phyloP scores from a whole-genome alignment of 37 sponge, comb jelly and placozoan genomes.

The Ephydatia muelleri region DNA sequence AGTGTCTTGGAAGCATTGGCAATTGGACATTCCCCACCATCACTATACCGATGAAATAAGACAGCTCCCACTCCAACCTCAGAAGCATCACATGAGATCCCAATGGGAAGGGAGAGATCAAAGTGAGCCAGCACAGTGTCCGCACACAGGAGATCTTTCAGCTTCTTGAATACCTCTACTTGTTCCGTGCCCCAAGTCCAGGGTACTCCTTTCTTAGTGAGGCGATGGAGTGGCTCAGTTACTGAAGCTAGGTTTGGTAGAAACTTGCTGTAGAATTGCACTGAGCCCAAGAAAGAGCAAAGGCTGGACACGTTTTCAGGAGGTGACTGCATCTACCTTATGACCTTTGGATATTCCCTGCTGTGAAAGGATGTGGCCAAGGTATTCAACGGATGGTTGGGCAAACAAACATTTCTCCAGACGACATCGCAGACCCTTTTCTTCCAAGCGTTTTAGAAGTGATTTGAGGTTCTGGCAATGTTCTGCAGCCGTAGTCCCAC shows the following conservation, averaged over 20 bases:
- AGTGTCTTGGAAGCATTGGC: constrained; percentile 63
- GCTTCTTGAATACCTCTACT: not conserved
- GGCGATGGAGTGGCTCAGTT: constrained; percentile 14
- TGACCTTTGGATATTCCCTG: not conserved
- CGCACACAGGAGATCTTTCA: constrained; percentile 3
- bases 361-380: constrained; percentile 38
- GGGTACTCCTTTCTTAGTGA: not conserved
- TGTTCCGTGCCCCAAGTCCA: constrained; percentile 27
- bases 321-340: constrained; percentile 32
- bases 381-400: constrained; percentile 22
- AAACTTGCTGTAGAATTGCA: constrained; percentile 44
- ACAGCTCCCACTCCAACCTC: constrained; percentile 49
- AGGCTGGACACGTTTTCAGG: constrained; percentile 35
- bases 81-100: constrained; percentile 47
- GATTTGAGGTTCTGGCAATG: constrained; percentile 21
- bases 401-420: constrained; percentile 29
- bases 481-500: not conserved
- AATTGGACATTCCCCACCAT: constrained; percentile 46
- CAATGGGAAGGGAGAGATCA: constrained; percentile 16
- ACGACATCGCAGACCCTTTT: constrained; percentile 31
- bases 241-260: constrained; percentile 32
- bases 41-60: constrained; percentile 33
- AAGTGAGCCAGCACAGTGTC: constrained; percentile 38
- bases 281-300: constrained; percentile 43
- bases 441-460: constrained; percentile 21